Base-by-base conservation (phyloP, 1,140 invertebrate species). In the Parasteatoda tepidariorum region DNA sequence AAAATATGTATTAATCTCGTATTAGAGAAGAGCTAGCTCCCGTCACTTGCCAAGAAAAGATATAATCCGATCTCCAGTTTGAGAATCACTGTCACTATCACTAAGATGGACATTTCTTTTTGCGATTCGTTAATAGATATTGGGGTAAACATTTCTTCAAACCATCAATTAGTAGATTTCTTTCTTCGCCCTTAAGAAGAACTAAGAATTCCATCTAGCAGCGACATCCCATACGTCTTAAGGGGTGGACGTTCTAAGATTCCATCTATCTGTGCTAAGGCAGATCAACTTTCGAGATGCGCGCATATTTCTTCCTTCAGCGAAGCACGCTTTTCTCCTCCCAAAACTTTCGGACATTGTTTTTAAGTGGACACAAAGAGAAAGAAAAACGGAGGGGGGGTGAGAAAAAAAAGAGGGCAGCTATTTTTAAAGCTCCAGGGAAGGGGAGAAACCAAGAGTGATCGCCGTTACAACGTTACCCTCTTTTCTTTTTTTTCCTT, bases 391-490 rank as follows among this genome's bases (percentile, higher is more conserved):
- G n/a, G 61, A 30, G 30, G 48, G 30, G 38, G 71, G 74, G 22
- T 34, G 68, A 18, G 55, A 26, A 38, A 24, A 57, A 57, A 57
- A 31, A 59, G 70, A 70, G 54, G 66, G 26, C 70, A 41, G 64
- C 66, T 82, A 82, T 82, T 82, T 82, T 82, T 83, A 83, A 83
- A 83, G 59, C 81, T 83, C 81, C 26, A 30, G 68, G 71, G 68
- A 83, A 33, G 76, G 55, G 22, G 31, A 15, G n/a, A 71, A 83
- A 73, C 67, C 57, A 83, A 75, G 71, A 83, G 33, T 82, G 78
- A 82, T 82, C 54, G 78, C 67, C 67, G 78, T 82, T 82, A 82
- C 78, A 71, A 82, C 57, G 57, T 82, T 71, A 62, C 55, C 31
- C 41, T 82, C 68, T 73, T 73, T 73, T 70, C 48, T 6, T 22